Conservation (phyloP, 2,797 vertebrate species). For the Melanotaenia nigrans region DNA sequence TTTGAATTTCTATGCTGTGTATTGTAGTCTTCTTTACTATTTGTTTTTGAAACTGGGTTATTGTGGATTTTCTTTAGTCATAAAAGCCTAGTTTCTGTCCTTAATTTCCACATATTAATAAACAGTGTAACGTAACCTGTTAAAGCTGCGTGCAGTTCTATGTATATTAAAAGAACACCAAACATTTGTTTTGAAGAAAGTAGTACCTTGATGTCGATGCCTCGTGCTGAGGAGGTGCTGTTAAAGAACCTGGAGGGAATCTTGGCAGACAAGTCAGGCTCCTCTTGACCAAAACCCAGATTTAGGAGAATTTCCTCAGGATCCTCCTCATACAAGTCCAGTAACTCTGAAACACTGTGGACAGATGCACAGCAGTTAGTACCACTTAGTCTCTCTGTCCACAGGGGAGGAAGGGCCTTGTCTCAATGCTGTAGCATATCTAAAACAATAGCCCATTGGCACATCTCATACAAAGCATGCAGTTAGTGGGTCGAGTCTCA, state of each 20-base stretch:
- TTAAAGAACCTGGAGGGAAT: conserved; percentile 96
- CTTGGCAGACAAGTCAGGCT: conserved; percentile 93
- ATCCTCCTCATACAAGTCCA: conserved; percentile 97
- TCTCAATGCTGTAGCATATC: not conserved
- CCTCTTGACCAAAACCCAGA: conserved; percentile 96
- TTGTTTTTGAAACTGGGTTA: not conserved
- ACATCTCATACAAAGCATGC: not conserved
- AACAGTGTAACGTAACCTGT: too few species aligned
- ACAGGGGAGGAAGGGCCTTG: not conserved
- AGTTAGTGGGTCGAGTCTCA: not conserved
- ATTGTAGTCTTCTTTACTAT: not conserved
- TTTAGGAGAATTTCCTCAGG: conserved; percentile 97
- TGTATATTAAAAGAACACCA: too few species aligned
- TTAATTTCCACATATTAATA: too few species aligned
- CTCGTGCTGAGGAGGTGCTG: conserved; percentile 87
- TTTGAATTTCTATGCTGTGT: not conserved
- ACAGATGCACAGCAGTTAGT: conserved; percentile 26
- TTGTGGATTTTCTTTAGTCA: not conserved
- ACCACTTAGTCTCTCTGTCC: conserved; percentile 10
- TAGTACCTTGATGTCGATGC: conserved; percentile 93
- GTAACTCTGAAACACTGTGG: conserved; percentile 93
- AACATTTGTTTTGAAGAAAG: not conserved
- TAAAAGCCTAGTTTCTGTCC: not conserved
- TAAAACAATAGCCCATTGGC: not conserved
- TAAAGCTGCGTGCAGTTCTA: too few species aligned